Evolutionary conservation across 2,888 invertebrate genomes (phyloP).

Genomic region (Xestia c-nigrum): DNA sequence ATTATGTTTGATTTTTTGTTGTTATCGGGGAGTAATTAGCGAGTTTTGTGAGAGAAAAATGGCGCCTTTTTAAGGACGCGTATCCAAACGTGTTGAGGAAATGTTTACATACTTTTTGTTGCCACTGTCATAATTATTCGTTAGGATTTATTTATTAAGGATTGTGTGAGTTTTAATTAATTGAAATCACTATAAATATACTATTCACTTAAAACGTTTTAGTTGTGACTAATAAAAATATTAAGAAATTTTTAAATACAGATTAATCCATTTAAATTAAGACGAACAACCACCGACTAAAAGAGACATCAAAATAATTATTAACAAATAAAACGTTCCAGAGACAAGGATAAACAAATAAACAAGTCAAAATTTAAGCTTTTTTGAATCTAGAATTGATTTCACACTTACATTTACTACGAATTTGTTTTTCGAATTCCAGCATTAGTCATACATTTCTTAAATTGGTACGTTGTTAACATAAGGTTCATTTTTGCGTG

Average conservation of each 20-base stretch:
- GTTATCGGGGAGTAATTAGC: slow-evolving; percentile 47
- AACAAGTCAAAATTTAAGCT: slow-evolving; percentile 72
- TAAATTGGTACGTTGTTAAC: slow-evolving; percentile 40
- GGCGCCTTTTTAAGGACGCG: neutral
- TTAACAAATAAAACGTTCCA: slow-evolving; percentile 70
- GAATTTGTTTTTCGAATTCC: slow-evolving; percentile 63
- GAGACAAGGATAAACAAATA: slow-evolving; percentile 79
- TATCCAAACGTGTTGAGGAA: neutral
- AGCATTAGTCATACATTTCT: slow-evolving; percentile 39
- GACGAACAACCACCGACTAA: slow-evolving; percentile 58
- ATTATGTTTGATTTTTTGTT: slow-evolving; percentile 59
- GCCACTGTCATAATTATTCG: neutral
- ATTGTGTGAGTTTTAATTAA: neutral
- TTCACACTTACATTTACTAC: slow-evolving; percentile 74
- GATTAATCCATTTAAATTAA: slow-evolving; percentile 53
- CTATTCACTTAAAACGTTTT: neutral
- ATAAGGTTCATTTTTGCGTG: slow-evolving; percentile 61
- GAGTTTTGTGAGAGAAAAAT: slow-evolving; percentile 10
- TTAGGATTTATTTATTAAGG: neutral
- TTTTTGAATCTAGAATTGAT: slow-evolving; percentile 66
- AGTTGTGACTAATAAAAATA: neutral
- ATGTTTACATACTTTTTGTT: neutral
- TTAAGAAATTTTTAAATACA: neutral
- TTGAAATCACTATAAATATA: neutral
- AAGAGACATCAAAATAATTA: slow-evolving; percentile 72